Base-by-base conservation (phyloP, 2,113 vertebrate genomes). In the Hippocampus mohnikei region DNA sequence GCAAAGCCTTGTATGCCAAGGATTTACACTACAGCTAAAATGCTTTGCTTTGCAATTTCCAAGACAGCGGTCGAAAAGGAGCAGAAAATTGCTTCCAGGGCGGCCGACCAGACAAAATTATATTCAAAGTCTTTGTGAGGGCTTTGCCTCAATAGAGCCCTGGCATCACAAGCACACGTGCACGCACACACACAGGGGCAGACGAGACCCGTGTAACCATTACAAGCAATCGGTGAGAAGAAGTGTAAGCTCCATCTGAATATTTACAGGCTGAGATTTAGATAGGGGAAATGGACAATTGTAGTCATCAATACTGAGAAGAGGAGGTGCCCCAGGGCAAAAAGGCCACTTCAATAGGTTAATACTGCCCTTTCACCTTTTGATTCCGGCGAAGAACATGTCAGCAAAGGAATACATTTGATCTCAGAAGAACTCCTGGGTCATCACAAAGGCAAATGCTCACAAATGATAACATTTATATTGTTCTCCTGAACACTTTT, bases 61-160 rank as follows among this genome's bases (percentile, higher is more conserved):
- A 92, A 92, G 86, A 92, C 85, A 91, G 89, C 80, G 88, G 88
- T 85, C 91, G 87, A 91, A 89, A 92, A 91, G 87, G 83, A 92
- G 92, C 88, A 92, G 91, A 94, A 93, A 93, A 94, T 91, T 93
- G 88, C 90, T 93, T 91, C 84, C 87, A 89, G 83, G 83, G 87
- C 89, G 92, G 85, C 85, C 89, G 81, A 91, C 89, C 90, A 90
- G 92, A 93, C 90, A 90, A 92, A 89, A 92, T 93, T 94, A 88
- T 89, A 91, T 90, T 92, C 88, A 92, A 89, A 91, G 91, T 90
- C 90, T 93, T 93, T 93, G 91, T 93, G 89, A 89, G 77, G 85
- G 85, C 85, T 90, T 86, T 87, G 79, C 74, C 78, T 93, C 90
- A 91, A 93, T 89, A 86, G 88, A 78, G 71, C 81, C 81, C 86